Base-by-base conservation (phyloP, 2,797 vertebrate genomes). In the Halcyon chelicuti region DNA sequence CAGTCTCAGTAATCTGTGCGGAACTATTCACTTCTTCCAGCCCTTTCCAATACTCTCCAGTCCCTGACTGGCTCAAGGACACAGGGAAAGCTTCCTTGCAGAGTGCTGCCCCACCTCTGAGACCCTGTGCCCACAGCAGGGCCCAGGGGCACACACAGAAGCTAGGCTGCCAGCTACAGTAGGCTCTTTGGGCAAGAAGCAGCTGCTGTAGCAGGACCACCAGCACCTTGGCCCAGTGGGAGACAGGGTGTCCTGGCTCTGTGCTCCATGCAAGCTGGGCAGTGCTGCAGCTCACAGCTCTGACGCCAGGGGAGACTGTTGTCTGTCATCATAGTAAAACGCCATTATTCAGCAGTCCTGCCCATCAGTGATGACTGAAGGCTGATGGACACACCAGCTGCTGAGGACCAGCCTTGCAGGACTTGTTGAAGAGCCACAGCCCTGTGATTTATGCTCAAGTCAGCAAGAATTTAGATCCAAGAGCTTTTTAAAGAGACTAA, bases 81-180 rank as follows among this genome's bases (percentile, higher is more conserved):
- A 12, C 13, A 29, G 4, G 14, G 65, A 5, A 78, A 84, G 11
- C 8, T 70, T 35, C 37, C 19, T 22, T 58, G 28, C 16, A 52
- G 19, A n/a, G 5, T 42, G 29, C 39, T 73, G 66, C 19, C 52
- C 42, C 26, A 49, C 31, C 29, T 37, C 28, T 10, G 33, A 28
- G 14, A 5, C 12, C 3, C 19, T 0, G 0, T 44, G 31, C 12
- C 31, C 7, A 2, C 0, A 2, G 6, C 1, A 0, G 42, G 2
- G 12, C 37, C 6, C 9, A 14, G 19, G 14, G 14, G 2, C 54
- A 51, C 0, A 0, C 0, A 0, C 29, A 42, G 68, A 46, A 33
- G 20, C 26, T 29, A 29, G 22, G 39, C 10, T 49, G 54, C 22
- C 2, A 5, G 21, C 29, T 70, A 28, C 60, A 55, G 61, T 0